Base-by-base conservation (phyloP, 2,113 vertebrate species). In the Tringa solitaria region DNA sequence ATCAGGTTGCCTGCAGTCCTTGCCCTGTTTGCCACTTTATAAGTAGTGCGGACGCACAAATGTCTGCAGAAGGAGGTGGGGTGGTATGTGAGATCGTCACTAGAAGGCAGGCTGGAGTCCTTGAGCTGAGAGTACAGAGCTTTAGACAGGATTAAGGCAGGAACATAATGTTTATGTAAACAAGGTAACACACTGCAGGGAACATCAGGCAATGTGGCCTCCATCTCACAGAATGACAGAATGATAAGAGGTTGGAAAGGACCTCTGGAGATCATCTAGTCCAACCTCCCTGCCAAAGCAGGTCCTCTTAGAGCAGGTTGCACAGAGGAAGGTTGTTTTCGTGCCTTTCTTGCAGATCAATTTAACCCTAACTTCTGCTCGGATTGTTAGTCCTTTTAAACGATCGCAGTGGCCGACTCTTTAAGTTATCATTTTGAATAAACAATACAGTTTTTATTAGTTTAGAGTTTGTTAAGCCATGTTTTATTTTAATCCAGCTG, bases 401-500 rank as follows among this genome's bases (percentile, higher is more conserved):
- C 75, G 28, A 85, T 77, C n/a, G 19, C 33, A 28, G 8, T 4
- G 23, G 39, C 35, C 92, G 60, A 90, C n/a, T 89, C 65, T 73
- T 87, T 3, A 80, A 75, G 33, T 84, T 91, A 90, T 75, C 8
- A 76, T 95, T 97, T 94, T 81, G 64, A 92, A 76, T 67, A 94
- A 97, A 91, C 41, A 93, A 84, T 75, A 51, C 20, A 76, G 37
- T 17, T 93, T 95, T 95, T 95, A 94, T 96, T 93, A 95, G 65
- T 90, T 96, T 76, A 81, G 93, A 96, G 77, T 96, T 94, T 96
- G 93, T 97, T 96, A 97, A 91, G 26, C 80, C 60, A 87, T 92
- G 85, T 93, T 97, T 95, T 97, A 92, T 95, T 96, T 97, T 95
- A 95, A 95, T 94, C 57, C 75, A 89, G 33, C 45, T 76, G 74